phyloP scores from a whole-genome alignment of 2,797 vertebrate genomes.

The Momotus momota region DNA sequence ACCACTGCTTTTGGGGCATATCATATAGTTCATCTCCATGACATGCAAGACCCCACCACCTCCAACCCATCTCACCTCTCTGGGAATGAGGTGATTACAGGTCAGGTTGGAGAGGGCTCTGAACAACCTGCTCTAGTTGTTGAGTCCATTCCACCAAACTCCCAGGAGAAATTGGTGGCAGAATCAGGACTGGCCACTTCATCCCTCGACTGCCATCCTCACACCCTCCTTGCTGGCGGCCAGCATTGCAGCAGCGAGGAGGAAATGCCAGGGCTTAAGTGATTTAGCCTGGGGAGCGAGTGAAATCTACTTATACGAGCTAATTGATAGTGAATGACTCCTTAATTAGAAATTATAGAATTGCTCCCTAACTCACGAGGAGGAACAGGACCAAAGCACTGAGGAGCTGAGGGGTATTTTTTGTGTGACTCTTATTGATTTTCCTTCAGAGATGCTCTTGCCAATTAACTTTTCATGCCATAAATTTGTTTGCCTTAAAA shows the following conservation, averaged over 20 bases:
- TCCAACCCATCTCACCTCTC: neutral
- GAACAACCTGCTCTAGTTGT: neutral
- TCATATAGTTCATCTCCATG: fast-evolving
- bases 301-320: constrained; percentile 38
- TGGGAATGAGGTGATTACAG: neutral
- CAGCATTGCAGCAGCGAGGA: neutral
- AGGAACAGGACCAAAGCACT: neutral
- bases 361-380: neutral
- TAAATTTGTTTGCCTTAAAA: constrained; percentile 61
- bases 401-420: neutral
- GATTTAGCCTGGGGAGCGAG: neutral
- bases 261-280: constrained; percentile 32
- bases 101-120: neutral
- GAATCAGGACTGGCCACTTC: neutral
- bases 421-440: neutral
- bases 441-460: neutral
- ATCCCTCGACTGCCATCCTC: neutral
- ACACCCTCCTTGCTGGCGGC: fast-evolving
- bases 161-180: fast-evolving
- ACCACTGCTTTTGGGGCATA: neutral
- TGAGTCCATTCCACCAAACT: neutral
- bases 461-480: constrained; percentile 52
- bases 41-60: neutral
- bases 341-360: constrained; percentile 39
- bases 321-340: constrained; percentile 46